These are phyloP conservation scores for Leucoraja ocellata DNA, from an alignment of 2,797 vertebrate genomes.

Conservation along the genomic window DNA sequence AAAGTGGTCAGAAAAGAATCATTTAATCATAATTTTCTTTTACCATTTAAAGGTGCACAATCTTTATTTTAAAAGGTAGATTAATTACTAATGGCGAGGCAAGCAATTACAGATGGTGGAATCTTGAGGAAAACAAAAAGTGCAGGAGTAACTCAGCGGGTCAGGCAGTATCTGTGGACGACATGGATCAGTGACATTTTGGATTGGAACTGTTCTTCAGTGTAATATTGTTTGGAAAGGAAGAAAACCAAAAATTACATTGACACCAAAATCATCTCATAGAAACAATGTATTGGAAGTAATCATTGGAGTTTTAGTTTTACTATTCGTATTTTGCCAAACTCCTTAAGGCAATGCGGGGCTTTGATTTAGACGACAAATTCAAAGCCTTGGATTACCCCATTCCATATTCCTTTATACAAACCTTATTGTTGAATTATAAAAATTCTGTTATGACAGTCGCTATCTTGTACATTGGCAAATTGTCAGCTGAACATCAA, in stretches of 20 bases:
- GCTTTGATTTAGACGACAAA: background rate
- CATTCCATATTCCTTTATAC: background rate
- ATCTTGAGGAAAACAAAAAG: no score
- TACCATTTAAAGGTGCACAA: background rate
- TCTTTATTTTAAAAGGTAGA: background rate
- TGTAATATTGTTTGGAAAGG: background rate
- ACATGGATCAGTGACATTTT: no score
- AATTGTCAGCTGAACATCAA: background rate
- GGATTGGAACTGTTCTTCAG: no score
- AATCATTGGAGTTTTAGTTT: background rate
- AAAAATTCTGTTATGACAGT: background rate
- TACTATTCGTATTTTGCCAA: background rate
- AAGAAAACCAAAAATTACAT: background rate
- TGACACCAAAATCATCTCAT: background rate
- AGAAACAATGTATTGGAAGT: background rate
- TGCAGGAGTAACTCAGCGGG: no score
- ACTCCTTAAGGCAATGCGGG: background rate
- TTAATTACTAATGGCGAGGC: no score
- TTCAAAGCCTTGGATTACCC: background rate
- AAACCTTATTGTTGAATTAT: background rate
- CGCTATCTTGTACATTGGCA: background rate
- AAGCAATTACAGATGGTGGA: no score
- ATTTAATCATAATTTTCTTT: background rate
- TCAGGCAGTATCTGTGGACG: no score
- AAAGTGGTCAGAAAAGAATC: background rate